Conservation (phyloP, 2,797 vertebrate genomes). For the Odontamblyopus lacepedii region DNA sequence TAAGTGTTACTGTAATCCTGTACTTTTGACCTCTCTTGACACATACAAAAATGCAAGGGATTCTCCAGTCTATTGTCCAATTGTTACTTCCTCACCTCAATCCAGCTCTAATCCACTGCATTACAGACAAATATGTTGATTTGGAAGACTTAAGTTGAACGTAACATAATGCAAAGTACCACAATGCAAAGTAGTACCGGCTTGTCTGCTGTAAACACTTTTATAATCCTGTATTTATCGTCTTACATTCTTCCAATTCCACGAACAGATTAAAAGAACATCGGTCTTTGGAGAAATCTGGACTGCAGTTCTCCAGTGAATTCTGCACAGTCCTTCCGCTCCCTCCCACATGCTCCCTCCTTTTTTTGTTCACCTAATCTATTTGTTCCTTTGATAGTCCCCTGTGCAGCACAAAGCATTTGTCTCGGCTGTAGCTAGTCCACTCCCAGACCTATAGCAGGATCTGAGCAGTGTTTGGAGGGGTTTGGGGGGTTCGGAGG, state of each 20-base stretch:
- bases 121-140: not conserved
- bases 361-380: conserved; percentile 31
- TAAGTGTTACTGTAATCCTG: no score
- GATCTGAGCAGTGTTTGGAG: not conserved
- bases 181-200: not conserved
- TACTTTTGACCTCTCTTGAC: not conserved
- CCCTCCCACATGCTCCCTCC: conserved; percentile 31
- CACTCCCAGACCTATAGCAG: conserved; percentile 13
- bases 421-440: conserved; percentile 51
- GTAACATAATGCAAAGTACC: not conserved
- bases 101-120: not conserved
- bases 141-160: not conserved
- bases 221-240: conserved; percentile 37
- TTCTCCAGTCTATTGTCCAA: not conserved
- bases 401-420: conserved; percentile 47
- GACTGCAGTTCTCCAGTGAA: conserved; percentile 39
- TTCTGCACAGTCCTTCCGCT: conserved; percentile 46
- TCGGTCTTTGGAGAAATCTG: conserved; percentile 32
- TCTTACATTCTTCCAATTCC: conserved; percentile 32
- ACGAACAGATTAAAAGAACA: conserved; percentile 35
- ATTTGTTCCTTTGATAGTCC: conserved; percentile 52
- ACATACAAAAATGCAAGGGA: not conserved
- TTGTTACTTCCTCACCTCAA: not conserved
- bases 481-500: not conserved
- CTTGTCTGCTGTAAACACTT: conserved; percentile 15